These are phyloP conservation scores for Catocala fraxini DNA, from an alignment of 2,888 invertebrate species.

Conservation along the genomic window DNA sequence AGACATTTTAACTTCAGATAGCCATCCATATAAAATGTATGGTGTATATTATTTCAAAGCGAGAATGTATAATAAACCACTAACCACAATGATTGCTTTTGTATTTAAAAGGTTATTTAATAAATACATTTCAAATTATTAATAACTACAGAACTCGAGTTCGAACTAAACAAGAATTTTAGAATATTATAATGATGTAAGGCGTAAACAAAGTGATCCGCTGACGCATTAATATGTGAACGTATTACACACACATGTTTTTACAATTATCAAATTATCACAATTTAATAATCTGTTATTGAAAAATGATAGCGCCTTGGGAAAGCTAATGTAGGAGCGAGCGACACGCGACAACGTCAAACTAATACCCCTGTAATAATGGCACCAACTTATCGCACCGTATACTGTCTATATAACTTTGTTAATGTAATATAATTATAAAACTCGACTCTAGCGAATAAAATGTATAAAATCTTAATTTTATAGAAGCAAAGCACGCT, in stretches of 20 bases:
- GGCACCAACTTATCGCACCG: conserved; percentile 88
- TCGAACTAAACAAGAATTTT: conserved; percentile 17
- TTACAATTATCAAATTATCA: conserved; percentile 28
- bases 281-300: conserved; percentile 36
- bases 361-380: conserved; percentile 87
- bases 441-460: conserved; percentile 84
- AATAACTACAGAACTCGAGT: conserved; percentile 14
- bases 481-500: conserved; percentile 87
- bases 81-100: conserved; percentile 15
- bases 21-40: conserved; percentile 10
- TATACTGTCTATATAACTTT: conserved; percentile 87
- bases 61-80: conserved; percentile 14
- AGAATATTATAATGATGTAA: conserved; percentile 15
- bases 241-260: conserved; percentile 10
- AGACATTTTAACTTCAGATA: conserved; percentile 7
- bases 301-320: conserved; percentile 29
- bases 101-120: conserved; percentile 12
- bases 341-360: conserved; percentile 72
- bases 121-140: conserved; percentile 19
- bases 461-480: conserved; percentile 86
- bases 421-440: conserved; percentile 83
- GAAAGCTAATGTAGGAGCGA: conserved; percentile 65
- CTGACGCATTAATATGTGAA: conserved; percentile 12
- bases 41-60: conserved; percentile 12
- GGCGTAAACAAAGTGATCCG: conserved; percentile 13